Conservation (phyloP, 2,797 vertebrate species). For the Eutrigla gurnardus region DNA sequence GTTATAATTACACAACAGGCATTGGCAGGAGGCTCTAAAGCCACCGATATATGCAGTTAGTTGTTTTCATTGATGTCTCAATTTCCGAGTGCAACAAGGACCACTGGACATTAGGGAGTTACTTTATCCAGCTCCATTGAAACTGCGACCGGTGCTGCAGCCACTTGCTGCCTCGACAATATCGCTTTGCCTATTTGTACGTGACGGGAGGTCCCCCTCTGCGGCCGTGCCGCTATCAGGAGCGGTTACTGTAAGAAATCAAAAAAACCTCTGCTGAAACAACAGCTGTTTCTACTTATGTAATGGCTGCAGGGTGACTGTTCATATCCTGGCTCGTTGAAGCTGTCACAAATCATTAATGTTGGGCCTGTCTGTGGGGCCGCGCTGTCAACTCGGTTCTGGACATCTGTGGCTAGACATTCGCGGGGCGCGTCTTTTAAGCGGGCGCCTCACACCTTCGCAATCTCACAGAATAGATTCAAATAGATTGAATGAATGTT, state of each 20-base stretch:
- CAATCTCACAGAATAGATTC: constrained; percentile 25
- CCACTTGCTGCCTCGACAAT: constrained; percentile 9
- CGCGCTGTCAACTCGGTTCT: constrained; percentile 78
- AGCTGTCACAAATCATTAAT: constrained; percentile 86
- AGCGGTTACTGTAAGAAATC: constrained; percentile 71
- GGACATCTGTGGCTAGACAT: constrained; percentile 62
- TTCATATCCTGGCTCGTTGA: constrained; percentile 83
- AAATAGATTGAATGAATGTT: constrained; percentile 37
- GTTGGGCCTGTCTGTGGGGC: constrained; percentile 75
- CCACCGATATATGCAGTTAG: constrained; percentile 57
- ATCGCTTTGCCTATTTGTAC: constrained; percentile 48
- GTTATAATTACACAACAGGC: constrained; percentile 78
- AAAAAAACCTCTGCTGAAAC: constrained; percentile 71
- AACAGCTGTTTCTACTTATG: constrained; percentile 87
- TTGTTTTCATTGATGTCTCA: constrained; percentile 53
- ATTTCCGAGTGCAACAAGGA: constrained; percentile 33
- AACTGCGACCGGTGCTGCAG: constrained; percentile 30
- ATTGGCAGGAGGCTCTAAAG: constrained; percentile 62
- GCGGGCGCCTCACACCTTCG: constrained; percentile 49
- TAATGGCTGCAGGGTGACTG: constrained; percentile 84
- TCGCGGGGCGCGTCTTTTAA: constrained; percentile 55
- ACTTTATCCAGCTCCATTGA: constrained; percentile 32
- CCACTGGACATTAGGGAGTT: constrained; percentile 35
- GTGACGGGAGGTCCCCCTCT: constrained; percentile 55
- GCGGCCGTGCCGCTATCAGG: constrained; percentile 41